A percentile compares a stretch with the other conserved stretches of the same genome.
phyloP scores from a whole-genome alignment of 2,113 vertebrate genomes.

The Mormyrus lacerda region DNA sequence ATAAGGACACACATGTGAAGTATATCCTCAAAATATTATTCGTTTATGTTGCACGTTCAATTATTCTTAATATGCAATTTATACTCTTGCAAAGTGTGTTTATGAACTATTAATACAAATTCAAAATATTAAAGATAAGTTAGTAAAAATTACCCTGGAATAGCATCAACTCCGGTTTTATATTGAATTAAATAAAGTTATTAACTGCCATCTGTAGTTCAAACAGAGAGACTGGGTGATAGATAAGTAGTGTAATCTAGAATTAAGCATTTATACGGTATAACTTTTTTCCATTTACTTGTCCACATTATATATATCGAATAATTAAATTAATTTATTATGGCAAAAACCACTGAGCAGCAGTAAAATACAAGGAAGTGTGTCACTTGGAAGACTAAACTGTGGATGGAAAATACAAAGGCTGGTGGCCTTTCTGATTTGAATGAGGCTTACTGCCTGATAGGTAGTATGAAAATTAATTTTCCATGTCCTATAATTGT shows the following conservation, averaged over 20 bases:
- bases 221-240: background rate
- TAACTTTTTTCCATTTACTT: background rate
- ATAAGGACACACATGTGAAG: background rate
- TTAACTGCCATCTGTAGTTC: background rate
- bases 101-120: background rate
- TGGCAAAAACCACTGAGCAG: background rate
- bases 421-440: constrained; percentile 42
- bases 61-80: background rate
- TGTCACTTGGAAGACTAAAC: constrained; percentile 31
- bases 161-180: background rate
- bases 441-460: constrained; percentile 41
- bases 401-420: constrained; percentile 43
- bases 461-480: constrained; percentile 47
- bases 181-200: background rate
- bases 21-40: background rate
- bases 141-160: background rate
- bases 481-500: constrained; percentile 38
- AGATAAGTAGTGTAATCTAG: background rate
- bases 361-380: constrained; percentile 27
- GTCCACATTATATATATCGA: background rate
- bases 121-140: background rate
- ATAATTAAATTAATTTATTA: background rate
- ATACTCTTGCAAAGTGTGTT: background rate
- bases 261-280: background rate
- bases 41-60: background rate